These are phyloP conservation scores for Phaonia tiefii DNA, from an alignment of 2,888 invertebrate species.

Conservation along the genomic window DNA sequence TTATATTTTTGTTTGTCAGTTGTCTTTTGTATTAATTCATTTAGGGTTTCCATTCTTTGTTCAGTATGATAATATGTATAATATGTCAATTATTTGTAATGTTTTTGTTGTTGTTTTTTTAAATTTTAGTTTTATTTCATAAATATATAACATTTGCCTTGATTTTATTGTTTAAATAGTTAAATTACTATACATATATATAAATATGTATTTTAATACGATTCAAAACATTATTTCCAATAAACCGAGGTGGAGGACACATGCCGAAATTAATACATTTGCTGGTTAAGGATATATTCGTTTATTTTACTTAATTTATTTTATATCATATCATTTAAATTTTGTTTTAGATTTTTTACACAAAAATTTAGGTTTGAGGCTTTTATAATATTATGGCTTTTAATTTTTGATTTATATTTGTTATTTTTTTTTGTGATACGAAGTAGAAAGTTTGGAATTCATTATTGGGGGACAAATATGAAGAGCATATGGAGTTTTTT, in stretches of 20 bases:
- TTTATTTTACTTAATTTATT: slow-evolving; percentile 45
- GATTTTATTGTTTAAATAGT: slow-evolving; percentile 45
- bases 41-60: slow-evolving; percentile 69
- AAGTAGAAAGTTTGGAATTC: slow-evolving; percentile 1
- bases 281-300: not conserved
- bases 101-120: slow-evolving; percentile 49
- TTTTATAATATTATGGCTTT: slow-evolving; percentile 24
- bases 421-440: not conserved
- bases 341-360: slow-evolving; percentile 61
- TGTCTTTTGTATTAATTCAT: slow-evolving; percentile 69
- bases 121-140: slow-evolving; percentile 59
- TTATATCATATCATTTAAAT: slow-evolving; percentile 54
- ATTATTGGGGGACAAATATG: too few relatives aligned
- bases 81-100: slow-evolving; percentile 59
- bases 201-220: slow-evolving; percentile 23
- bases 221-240: slow-evolving; percentile 28
- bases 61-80: slow-evolving; percentile 68
- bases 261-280: slow-evolving; percentile 58
- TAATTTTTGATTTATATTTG: slow-evolving; percentile 8
- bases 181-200: too few relatives aligned
- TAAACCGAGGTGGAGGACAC: slow-evolving; percentile 57
- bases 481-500: too few relatives aligned
- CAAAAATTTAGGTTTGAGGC: slow-evolving; percentile 57
- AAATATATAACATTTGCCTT: slow-evolving; percentile 73
- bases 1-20: slow-evolving; percentile 47